phyloP scores from a whole-genome alignment of 92 coral and sea anemone genomes.

The Diadumene lineata region DNA sequence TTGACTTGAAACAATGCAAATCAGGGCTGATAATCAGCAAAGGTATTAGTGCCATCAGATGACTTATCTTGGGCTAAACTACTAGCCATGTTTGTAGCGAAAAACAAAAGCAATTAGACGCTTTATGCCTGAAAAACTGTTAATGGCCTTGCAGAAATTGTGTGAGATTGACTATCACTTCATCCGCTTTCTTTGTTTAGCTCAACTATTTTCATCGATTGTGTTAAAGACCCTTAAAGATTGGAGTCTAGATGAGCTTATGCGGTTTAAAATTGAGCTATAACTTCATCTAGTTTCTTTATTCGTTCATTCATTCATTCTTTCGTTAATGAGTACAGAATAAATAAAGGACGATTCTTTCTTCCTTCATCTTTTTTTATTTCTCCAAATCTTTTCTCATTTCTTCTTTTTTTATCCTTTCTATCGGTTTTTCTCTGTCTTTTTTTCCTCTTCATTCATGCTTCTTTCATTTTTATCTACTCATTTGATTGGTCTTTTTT shows the following conservation, averaged over 20 bases:
- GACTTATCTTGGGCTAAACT: conserved; percentile 26
- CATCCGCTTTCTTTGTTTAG: conserved; percentile 3
- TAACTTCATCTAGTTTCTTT: too few species aligned
- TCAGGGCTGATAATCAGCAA: conserved; percentile 21
- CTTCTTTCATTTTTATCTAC: too few species aligned
- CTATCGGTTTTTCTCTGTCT: too few species aligned
- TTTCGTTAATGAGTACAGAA: too few species aligned
- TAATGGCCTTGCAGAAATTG: conserved; percentile 20
- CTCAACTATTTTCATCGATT: background rate
- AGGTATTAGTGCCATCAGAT: conserved; percentile 23
- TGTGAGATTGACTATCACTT: conserved; percentile 21
- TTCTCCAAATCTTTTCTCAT: too few species aligned
- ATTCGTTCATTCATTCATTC: too few species aligned
- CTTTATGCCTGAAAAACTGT: conserved; percentile 24
- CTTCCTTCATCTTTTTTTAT: too few species aligned
- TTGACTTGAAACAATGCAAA: conserved; percentile 32
- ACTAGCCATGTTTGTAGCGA: conserved; percentile 3
- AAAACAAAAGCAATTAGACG: conserved; percentile 37
- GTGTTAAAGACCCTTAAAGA: conserved; percentile 7
- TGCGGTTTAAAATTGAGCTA: background rate
- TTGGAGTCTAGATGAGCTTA: background rate
- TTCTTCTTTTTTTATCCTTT: too few species aligned
- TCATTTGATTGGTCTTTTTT: too few species aligned
- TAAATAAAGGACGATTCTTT: too few species aligned
- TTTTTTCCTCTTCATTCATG: too few species aligned